phyloP scores from a whole-genome alignment of 2,113 vertebrate species.

The Enhydra lutris region DNA sequence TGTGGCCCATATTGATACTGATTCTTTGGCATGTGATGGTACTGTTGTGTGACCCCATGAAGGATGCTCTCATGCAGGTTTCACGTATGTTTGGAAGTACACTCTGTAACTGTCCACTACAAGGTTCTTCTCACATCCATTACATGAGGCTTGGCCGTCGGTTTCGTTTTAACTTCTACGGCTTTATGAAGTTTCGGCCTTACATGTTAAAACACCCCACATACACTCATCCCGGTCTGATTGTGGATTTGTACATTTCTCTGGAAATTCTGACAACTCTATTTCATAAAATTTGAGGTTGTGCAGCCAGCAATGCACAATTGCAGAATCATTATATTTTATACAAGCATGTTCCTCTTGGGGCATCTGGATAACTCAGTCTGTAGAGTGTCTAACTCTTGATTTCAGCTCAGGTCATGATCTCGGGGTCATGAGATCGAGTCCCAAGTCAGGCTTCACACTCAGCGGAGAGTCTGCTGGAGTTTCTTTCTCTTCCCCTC shows the following conservation, averaged over 20 bases:
- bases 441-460: background rate
- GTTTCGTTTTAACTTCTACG: background rate
- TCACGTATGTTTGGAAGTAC: background rate
- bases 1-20: background rate
- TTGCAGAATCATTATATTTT: background rate
- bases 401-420: background rate
- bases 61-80: background rate
- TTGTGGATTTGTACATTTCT: background rate
- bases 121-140: background rate
- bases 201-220: background rate
- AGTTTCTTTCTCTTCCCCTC: background rate
- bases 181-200: background rate
- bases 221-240: background rate
- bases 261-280: background rate
- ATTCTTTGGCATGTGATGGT: background rate
- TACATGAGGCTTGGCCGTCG: background rate
- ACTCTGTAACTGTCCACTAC: background rate
- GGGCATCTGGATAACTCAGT: background rate
- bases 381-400: background rate
- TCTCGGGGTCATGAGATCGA: background rate
- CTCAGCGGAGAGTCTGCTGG: background rate
- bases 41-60: background rate
- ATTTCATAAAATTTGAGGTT: background rate
- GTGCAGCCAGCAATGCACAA: background rate
- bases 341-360: background rate